Evolutionary conservation across 2,797 vertebrate species (phyloP), one percentile per base, ranked within the genome.

Genomic region (Neosalanx taihuensis): DNA sequence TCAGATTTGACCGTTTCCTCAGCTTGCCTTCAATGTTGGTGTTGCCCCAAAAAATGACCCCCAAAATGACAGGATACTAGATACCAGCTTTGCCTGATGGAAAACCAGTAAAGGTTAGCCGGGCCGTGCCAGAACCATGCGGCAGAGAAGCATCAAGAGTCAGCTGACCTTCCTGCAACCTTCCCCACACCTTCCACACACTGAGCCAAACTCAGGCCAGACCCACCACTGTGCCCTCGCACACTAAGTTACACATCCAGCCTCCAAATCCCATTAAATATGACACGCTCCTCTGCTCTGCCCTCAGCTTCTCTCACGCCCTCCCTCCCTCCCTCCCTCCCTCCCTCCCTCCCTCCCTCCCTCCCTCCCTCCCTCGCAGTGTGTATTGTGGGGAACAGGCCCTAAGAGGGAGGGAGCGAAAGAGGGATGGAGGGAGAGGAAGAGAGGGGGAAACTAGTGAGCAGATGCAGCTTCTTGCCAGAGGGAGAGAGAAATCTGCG

Each of bases 381-480:
- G 77, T 73, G 74, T 72, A 67, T 73, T 79, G 30, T 71, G 84
- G 85, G 85, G 84, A 79, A 80, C 81, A 33, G 89, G 86, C 87
- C 87, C 86, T 91, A 87, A 84, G 77, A 90, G 88, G 87, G 91
- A 86, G 87, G 85, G 87, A 87, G 87, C 86, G 87, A 90, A 86
- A 87, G 89, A 89, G 88, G 89, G 89, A 37, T 29, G 23, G 18
- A 6, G 17, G 18, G 10, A 18, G 53, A 37, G 17, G 64, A 58
- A 29, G 35, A 57, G 29, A 59, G 59, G 62, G 70, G 61, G 33
- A 89, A 89, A 89, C 85, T 88, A 89, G 89, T 95, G 85, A 99
- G 96, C 97, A 98, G 97, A 98, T 99, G 97, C 95, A 95, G 90
- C 92, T 93, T 95, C 94, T 95, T 92, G 97, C 97, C 97, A 98